These are phyloP conservation scores for Etheostoma cragini DNA, from an alignment of 2,113 vertebrate genomes.

Conservation along the genomic window DNA sequence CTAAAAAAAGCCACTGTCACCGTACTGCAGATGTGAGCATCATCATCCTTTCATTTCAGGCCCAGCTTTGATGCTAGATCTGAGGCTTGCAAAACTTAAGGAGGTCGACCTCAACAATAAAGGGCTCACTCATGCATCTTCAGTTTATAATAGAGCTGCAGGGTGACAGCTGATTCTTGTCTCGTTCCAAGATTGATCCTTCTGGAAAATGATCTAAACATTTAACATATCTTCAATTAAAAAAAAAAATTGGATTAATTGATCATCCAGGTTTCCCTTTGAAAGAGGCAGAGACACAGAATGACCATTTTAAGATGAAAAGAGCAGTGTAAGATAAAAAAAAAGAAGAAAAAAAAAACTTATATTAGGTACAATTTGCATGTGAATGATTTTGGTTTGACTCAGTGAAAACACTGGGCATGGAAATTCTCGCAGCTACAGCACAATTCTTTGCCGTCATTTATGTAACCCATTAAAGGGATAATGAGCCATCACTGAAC, in stretches of 20 bases:
- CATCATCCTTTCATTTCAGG: slow-evolving; percentile 37
- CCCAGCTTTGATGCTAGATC: slow-evolving; percentile 46
- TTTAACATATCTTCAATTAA: slow-evolving; percentile 17
- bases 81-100: neutral
- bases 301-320: slow-evolving; percentile 30
- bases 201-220: slow-evolving; percentile 1
- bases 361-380: slow-evolving; percentile 42
- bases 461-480: slow-evolving; percentile 59
- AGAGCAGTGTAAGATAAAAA: slow-evolving; percentile 8
- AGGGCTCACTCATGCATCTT: slow-evolving; percentile 2
- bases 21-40: neutral
- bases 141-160: slow-evolving; percentile 2
- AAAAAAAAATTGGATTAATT: slow-evolving; percentile 30
- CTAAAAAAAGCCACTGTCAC: slow-evolving; percentile 12
- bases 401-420: slow-evolving; percentile 42
- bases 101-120: slow-evolving; percentile 35
- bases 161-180: slow-evolving; percentile 11
- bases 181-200: slow-evolving; percentile 10
- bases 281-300: slow-evolving; percentile 9
- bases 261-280: slow-evolving; percentile 9
- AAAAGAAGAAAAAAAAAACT: slow-evolving; percentile 9
- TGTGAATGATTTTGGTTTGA: slow-evolving; percentile 50
- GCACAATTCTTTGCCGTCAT: slow-evolving; percentile 28
- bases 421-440: slow-evolving; percentile 25
- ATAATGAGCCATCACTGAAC: slow-evolving; percentile 70